Conservation (phyloP, 2,113 vertebrate genomes). For the Tyto alba region DNA sequence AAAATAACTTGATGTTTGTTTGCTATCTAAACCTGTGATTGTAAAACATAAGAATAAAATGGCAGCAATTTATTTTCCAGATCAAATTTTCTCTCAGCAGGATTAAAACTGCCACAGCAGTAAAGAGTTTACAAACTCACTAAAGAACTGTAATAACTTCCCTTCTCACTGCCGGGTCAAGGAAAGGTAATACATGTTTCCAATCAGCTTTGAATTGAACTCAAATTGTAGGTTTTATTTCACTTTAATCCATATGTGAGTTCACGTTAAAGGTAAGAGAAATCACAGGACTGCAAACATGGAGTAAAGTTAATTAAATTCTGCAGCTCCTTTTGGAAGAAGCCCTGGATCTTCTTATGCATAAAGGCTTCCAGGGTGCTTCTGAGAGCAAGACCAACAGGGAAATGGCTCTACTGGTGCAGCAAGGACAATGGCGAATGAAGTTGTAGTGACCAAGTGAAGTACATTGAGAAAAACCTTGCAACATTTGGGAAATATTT, state of each 20-base stretch:
- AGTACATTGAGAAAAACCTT: not conserved
- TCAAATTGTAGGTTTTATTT: conserved; percentile 73
- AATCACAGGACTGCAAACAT: conserved; percentile 47
- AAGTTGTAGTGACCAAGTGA: not conserved
- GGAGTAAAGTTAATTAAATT: conserved; percentile 59
- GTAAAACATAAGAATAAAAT: conserved; percentile 64
- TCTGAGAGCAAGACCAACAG: not conserved
- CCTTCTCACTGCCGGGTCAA: conserved; percentile 66
- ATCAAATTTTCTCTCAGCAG: conserved; percentile 63
- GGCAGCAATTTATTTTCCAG: conserved; percentile 59
- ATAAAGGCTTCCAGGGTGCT: not conserved
- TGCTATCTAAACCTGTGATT: conserved; percentile 54
- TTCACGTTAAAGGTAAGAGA: conserved; percentile 72
- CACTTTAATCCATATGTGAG: conserved; percentile 71
- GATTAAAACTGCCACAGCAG: conserved; percentile 71
- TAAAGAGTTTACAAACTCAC: conserved; percentile 78
- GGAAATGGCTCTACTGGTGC: not conserved
- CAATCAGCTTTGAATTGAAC: conserved; percentile 76
- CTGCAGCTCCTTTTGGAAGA: conserved; percentile 21
- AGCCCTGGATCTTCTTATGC: not conserved
- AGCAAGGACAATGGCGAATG: not conserved
- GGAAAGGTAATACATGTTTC: conserved; percentile 75
- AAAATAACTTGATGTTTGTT: conserved; percentile 28
- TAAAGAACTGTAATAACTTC: conserved; percentile 77
- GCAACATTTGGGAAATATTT: not conserved